Conservation (phyloP, 2,888 invertebrate species). For the Polydrusus pterygomalis region DNA sequence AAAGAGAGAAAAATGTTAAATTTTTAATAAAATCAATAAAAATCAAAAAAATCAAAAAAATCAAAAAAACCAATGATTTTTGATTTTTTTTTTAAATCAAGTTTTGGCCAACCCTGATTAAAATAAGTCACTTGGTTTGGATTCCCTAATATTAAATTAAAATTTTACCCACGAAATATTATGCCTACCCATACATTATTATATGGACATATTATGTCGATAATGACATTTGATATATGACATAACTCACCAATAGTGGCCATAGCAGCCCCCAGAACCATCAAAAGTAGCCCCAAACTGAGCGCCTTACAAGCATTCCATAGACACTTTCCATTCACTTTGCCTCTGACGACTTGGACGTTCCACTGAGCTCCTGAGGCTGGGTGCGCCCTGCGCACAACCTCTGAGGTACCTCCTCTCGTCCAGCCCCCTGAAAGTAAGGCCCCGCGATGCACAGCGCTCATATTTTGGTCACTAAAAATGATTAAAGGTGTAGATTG, state of each 20-base stretch:
- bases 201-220: background rate
- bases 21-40: too few relatives aligned
- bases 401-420: conserved; percentile 69
- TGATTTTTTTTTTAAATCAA: too few relatives aligned
- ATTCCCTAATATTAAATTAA: too few relatives aligned
- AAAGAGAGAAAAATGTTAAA: too few relatives aligned
- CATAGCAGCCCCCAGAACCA: conserved; percentile 94
- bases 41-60: too few relatives aligned
- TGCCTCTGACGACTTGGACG: conserved; percentile 88
- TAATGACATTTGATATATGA: background rate
- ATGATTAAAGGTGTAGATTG: too few relatives aligned
- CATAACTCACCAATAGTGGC: conserved; percentile 89
- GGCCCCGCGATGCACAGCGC: conserved; percentile 42
- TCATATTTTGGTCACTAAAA: conserved; percentile 32
- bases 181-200: too few relatives aligned
- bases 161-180: too few relatives aligned
- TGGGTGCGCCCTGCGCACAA: conserved; percentile 81
- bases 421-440: conserved; percentile 68
- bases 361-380: conserved; percentile 91
- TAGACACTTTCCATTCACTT: conserved; percentile 91
- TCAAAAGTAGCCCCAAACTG: conserved; percentile 88
- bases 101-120: too few relatives aligned
- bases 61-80: too few relatives aligned
- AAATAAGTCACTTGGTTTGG: too few relatives aligned
- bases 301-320: conserved; percentile 97